Conservation (phyloP, 2,113 vertebrate genomes). For the Pseudorasbora parva region DNA sequence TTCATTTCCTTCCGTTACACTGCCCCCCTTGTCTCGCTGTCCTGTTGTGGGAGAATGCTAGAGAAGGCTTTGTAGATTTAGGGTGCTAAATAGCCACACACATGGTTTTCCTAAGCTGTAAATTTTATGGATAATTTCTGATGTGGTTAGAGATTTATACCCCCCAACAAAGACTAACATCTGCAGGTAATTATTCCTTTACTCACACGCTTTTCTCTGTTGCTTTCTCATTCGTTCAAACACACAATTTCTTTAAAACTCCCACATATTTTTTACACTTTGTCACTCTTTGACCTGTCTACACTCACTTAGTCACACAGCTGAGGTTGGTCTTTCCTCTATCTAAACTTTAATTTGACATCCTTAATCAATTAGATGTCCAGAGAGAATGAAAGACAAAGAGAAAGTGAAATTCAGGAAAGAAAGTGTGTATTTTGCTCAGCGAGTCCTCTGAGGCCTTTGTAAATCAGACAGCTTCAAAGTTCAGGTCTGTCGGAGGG, state of each 20-base stretch:
- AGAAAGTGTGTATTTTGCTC: slow-evolving; percentile 26
- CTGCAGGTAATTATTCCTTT: slow-evolving; percentile 73
- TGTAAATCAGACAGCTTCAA: slow-evolving; percentile 49
- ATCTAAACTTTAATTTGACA: slow-evolving; percentile 17
- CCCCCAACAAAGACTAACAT: slow-evolving; percentile 66
- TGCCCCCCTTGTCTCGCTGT: slow-evolving; percentile 11
- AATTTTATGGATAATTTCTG: slow-evolving; percentile 80
- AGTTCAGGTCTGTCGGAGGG: slow-evolving; percentile 47
- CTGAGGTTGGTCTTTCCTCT: slow-evolving; percentile 10
- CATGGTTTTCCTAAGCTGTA: slow-evolving; percentile 75
- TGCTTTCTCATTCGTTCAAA: slow-evolving; percentile 16
- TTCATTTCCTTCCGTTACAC: neutral
- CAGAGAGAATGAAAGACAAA: slow-evolving; percentile 11
- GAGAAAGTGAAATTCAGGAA: slow-evolving; percentile 28
- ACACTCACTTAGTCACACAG: slow-evolving; percentile 29
- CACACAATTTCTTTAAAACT: neutral
- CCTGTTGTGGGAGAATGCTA: slow-evolving; percentile 42
- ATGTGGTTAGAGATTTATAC: slow-evolving; percentile 77
- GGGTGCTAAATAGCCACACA: slow-evolving; percentile 72
- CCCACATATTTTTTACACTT: slow-evolving; percentile 1
- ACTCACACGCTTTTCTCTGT: slow-evolving; percentile 38
- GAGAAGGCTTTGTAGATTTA: slow-evolving; percentile 61
- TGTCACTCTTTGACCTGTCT: neutral
- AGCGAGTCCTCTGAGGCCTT: slow-evolving; percentile 3
- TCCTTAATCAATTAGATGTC: neutral